phyloP scores from a whole-genome alignment of 2,113 vertebrate genomes.

The Perca fluviatilis region DNA sequence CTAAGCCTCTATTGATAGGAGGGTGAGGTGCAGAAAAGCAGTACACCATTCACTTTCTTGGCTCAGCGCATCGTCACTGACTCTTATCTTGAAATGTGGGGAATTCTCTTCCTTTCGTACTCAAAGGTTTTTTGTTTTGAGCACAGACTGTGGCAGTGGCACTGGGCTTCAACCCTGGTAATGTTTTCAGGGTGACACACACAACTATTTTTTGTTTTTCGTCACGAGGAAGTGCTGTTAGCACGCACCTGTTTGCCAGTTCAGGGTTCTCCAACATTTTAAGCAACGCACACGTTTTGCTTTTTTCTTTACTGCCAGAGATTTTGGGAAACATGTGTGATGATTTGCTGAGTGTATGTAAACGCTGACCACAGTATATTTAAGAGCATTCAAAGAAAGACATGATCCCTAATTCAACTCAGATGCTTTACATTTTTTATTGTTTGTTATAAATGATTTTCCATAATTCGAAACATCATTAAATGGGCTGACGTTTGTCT shows the following conservation, averaged over 20 bases:
- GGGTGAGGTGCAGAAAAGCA: slow-evolving; percentile 55
- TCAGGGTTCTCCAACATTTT: slow-evolving; percentile 21
- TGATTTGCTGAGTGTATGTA: slow-evolving; percentile 25
- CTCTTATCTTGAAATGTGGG: slow-evolving; percentile 55
- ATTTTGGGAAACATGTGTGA: slow-evolving; percentile 39
- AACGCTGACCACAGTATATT: slow-evolving; percentile 23
- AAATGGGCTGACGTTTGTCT: slow-evolving; percentile 13
- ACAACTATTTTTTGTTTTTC: slow-evolving; percentile 4
- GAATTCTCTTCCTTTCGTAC: slow-evolving; percentile 28
- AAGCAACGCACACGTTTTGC: slow-evolving; percentile 10
- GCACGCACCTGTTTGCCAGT: slow-evolving; percentile 26
- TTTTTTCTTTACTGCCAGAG: slow-evolving; percentile 20
- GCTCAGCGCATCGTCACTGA: slow-evolving; percentile 34
- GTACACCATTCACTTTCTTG: slow-evolving; percentile 43
- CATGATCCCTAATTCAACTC: slow-evolving; percentile 22
- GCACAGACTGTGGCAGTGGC: background rate
- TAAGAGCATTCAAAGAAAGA: slow-evolving; percentile 29
- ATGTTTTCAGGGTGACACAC: slow-evolving; percentile 24
- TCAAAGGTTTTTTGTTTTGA: slow-evolving; percentile 11
- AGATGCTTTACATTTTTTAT: slow-evolving; percentile 17
- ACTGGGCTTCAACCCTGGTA: background rate
- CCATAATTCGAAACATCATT: slow-evolving; percentile 42
- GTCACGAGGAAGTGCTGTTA: slow-evolving; percentile 36
- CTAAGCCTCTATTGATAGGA: slow-evolving; percentile 68
- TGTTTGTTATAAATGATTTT: slow-evolving; percentile 39